Evolutionary conservation across 2,113 vertebrate genomes (phyloP), one percentile per base, ranked within the genome.

Genomic region (Tetrao urogallus): DNA sequence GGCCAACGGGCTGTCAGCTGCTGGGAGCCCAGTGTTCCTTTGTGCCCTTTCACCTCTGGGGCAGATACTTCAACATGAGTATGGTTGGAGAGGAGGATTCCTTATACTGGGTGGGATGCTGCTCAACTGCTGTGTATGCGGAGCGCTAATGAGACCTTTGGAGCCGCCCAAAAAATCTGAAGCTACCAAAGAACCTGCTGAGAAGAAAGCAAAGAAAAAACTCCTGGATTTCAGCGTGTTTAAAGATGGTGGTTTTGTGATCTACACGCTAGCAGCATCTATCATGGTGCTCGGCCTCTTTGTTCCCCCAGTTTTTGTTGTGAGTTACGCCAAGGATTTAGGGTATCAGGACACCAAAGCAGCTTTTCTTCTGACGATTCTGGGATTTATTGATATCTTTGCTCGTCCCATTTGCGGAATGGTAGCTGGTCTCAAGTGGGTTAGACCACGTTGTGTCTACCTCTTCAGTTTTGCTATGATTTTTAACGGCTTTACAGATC

Each of bases 211-310:
- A n/a, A 93, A 97, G 70, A 98, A 98, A 80, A 98, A 98, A 88
- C 98, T 99, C 47, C 96, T 99, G 94, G 99, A 99, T 95, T 98
- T 99, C 93, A 98, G 98, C 0, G 99, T 99, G 61, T 99, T 99
- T 92, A 97, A 95, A 95, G 98, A 99, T 47, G n/a, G 97, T 1
- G 99, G 99, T 28, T 99, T 99, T 73, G 12, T 98, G 65, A 98
- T 99, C 89, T 99, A 99, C 80, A 97, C 99, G 0, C n/a, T 98
- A 25, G 98, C 99, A 1, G 98, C 99, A 10, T 98, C 99, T 81
- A 98, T 99, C 95, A 99, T 99, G 99, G 99, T 99, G 91, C 97
- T 99, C 27, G 99, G 99, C 36, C 98, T 99, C 74, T 99, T 99
- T 25, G 99, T 99, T 86, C 99, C 99, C 1, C 99, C 99, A 0